These are phyloP conservation scores for Drosophila sechellia DNA, from an alignment of 1,140 invertebrate species.

Conservation along the genomic window DNA sequence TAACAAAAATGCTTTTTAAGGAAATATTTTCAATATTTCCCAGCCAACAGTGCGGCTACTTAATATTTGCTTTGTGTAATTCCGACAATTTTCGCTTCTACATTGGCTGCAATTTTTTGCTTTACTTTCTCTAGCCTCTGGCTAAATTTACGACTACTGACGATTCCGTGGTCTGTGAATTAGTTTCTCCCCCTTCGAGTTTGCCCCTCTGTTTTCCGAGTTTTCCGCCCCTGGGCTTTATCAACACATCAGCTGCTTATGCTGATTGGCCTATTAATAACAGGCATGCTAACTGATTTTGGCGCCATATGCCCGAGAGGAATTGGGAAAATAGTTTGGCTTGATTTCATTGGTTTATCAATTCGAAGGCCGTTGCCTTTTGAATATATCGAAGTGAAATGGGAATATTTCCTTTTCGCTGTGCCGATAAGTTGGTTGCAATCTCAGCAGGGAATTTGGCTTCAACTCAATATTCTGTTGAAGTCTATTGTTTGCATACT, in stretches of 20 bases:
- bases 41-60: neutral
- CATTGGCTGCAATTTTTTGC: conserved; percentile 17
- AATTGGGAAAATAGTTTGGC: conserved; percentile 29
- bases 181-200: conserved; percentile 28
- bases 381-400: conserved; percentile 49
- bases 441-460: conserved; percentile 19
- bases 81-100: conserved; percentile 21
- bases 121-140: conserved; percentile 23
- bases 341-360: conserved; percentile 40
- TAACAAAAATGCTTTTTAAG: too few relatives aligned
- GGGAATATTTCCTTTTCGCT: conserved; percentile 22
- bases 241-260: conserved; percentile 73
- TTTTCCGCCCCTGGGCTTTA: conserved; percentile 25
- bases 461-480: conserved; percentile 13
- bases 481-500: conserved; percentile 49
- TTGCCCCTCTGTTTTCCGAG: neutral
- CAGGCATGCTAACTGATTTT: conserved; percentile 61
- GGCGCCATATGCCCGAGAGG: conserved; percentile 36
- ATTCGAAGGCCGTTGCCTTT: conserved; percentile 29
- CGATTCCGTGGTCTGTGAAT: conserved; percentile 55
- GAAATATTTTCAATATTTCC: too few relatives aligned
- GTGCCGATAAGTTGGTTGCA: conserved; percentile 13
- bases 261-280: conserved; percentile 75
- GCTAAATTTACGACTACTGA: conserved; percentile 71
- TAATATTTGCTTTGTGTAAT: conserved; percentile 25